Evolutionary conservation across 2,888 invertebrate genomes (phyloP), one percentile per base, ranked within the genome.

Genomic region (Drosophila meridionalis): DNA sequence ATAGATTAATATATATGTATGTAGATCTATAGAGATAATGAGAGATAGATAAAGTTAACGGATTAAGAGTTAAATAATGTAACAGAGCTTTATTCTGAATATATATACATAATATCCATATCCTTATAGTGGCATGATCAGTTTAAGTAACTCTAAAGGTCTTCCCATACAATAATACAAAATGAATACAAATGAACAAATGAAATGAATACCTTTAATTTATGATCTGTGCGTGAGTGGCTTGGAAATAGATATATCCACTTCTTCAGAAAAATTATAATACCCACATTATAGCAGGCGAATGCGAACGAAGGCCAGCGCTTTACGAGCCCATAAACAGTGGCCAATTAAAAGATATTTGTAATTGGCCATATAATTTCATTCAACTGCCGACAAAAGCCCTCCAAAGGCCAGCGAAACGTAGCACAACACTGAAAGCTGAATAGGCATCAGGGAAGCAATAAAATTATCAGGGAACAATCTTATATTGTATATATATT

Each of bases 321-420:
- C 38, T 73, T 75, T 59, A 73, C 32, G 73, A 55, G 12, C 20
- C 48, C 70, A 64, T 69, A 69, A 69, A 74, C 40, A 52, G 50
- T 61, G 52, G 63, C 57, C 76, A 75, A 82, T 87, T 87, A 61
- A 64, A 55, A 61, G 55, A 59, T 59, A 67, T 67, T 85, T 85
- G 67, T 74, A 87, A 87, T 82, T 85, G 69, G 64, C 75, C 86
- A 74, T 82, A 74, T 75, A 69, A 78, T 78, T 70, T 64, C 62
- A 40, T 45, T 66, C 40, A 69, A 62, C 68, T 42, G 53, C 47
- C 64, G 52, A 36, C 57, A 34, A 26, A 30, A 30, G 42, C 53
- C 68, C 36, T 26, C 40, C n/a, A 30, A 58, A 34, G 12, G 32
- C 12, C n/a, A 57, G 38, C 6, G 32, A 26, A 26, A 58, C 43